Evolutionary conservation across 2,888 invertebrate genomes (phyloP), one percentile per base, ranked within the genome.

Genomic region (Drosophila austrosaltans): DNA sequence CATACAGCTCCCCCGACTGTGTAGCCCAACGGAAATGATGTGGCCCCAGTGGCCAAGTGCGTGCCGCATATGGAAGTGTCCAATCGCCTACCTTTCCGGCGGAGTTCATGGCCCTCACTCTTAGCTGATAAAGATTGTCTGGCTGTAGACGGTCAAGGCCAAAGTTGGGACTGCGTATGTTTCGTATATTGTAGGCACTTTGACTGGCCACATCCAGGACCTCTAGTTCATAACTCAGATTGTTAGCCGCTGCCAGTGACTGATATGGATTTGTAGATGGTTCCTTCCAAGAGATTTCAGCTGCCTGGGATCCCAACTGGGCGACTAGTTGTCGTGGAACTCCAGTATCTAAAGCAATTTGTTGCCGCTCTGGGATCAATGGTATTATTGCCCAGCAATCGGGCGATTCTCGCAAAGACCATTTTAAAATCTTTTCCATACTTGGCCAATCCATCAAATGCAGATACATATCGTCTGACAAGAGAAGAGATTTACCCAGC

Each of bases 281-380:
- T 1, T 95, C 94, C 28, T 95, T 94, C 98, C 98, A 98, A 0
- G 95, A 94, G 0, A 97, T 95, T 89, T 96, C 96, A 0, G 97
- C 97, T 42, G 94, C 93, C 73, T 94, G 94, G 0, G 95, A 94
- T 0, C 96, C 96, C 91, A 98, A 95, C 68, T 98, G 94, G 22
- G 96, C 97, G 91, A 97, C 96, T 2, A 98, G 94, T 1, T 94
- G 94, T 1, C 94, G 94, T 0, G 98, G 98, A 0, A 96, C 95
- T 87, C 96, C 96, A 0, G 96, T 95, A 1, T 97, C 96, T 40
- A 96, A 94, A 0, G 97, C 96, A 72, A 95, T 94, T 0, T 97
- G 97, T 96, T 74, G 95, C 0, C 60, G 66, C 0, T 67, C 53
- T 2, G 44, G 7, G 8, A 16, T 44, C n/a, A 72, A 28, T 1